phyloP scores from a whole-genome alignment of 2,888 invertebrate genomes.

The Suillia variegata region DNA sequence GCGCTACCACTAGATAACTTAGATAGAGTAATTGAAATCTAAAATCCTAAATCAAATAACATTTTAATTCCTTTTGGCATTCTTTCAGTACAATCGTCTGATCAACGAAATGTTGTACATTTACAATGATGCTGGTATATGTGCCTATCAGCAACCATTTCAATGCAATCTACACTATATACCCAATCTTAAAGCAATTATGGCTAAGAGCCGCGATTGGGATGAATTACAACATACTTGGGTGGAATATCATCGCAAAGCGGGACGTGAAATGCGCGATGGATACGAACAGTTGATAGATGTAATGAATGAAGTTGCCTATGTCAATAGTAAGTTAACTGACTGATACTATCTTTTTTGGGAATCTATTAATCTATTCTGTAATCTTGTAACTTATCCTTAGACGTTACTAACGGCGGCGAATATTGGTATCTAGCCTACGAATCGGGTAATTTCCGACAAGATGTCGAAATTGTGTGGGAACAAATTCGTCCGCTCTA shows the following conservation, averaged over 20 bases:
- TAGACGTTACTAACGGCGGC: conserved; percentile 86
- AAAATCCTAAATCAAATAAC: not conserved
- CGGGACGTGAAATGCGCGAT: conserved; percentile 79
- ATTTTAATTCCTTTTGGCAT: no score
- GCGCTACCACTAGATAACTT: conserved; percentile 82
- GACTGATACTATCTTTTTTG: no score
- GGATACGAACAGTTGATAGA: conserved; percentile 80
- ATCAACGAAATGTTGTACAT: conserved; percentile 88
- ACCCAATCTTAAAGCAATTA: conserved; percentile 76
- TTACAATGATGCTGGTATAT: conserved; percentile 84
- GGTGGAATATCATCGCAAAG: conserved; percentile 88
- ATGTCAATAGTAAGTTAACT: conserved; percentile 75
- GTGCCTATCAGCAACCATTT: conserved; percentile 83
- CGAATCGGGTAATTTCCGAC: conserved; percentile 75
- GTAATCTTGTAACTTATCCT: not conserved
- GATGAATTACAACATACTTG: conserved; percentile 86
- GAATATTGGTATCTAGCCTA: conserved; percentile 90
- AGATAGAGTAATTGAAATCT: conserved; percentile 70
- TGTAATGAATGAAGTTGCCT: conserved; percentile 80
- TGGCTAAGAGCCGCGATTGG: conserved; percentile 84
- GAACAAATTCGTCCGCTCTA: conserved; percentile 85
- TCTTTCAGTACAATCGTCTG: conserved; percentile 79
- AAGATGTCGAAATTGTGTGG: conserved; percentile 83
- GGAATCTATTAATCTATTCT: conserved; percentile 10
- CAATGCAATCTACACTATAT: conserved; percentile 80